Evolutionary conservation across 1,140 invertebrate genomes (phyloP), one percentile per base, ranked within the genome.

Genomic region (Trichonephila inaurata): DNA sequence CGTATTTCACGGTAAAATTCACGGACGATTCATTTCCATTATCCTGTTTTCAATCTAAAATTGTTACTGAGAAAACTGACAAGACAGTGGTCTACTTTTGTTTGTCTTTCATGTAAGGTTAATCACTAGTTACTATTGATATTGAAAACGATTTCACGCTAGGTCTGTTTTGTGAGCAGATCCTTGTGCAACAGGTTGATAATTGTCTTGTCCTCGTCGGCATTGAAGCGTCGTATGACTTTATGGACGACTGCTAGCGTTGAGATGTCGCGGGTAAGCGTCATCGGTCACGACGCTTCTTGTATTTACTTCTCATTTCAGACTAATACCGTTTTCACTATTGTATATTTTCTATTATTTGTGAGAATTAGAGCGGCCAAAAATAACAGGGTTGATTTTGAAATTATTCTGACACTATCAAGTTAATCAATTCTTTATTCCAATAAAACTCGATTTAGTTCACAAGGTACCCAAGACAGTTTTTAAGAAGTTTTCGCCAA

Each of bases 351-450:
- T 24, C 60, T 28, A 91, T 91, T 91, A 58, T 91, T 83, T 33
- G 33, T 21, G n/a, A 40, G 18, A 91, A 91, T 82, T 33, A 91
- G 90, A 91, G 90, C 90, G 81, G 4, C 85, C 24, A 64, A 87
- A 33, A 7, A 85, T 60, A 51, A 85, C n/a, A 28, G 51, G 28
- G 33, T 87, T 64, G 60, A 64, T 87, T 87, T 62, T 64, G 85
- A 87, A 87, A 87, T 87, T 40, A 33, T 58, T 33, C 24, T 33
- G 51, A 62, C 85, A 28, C 21, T 58, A 8, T 44, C 18, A 51
- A 28, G 6, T 28, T 83, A 83, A 83, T 83, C 82, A 83, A 83
- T 58, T 10, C 82, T 19, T n/a, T 83, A 60, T 83, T 28, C 33
- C 28, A 77, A 77, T 10, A 33, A 12, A 77, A 77, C 33, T 77